phyloP scores from a whole-genome alignment of 2,797 vertebrate genomes.

The Helostoma temminkii region DNA sequence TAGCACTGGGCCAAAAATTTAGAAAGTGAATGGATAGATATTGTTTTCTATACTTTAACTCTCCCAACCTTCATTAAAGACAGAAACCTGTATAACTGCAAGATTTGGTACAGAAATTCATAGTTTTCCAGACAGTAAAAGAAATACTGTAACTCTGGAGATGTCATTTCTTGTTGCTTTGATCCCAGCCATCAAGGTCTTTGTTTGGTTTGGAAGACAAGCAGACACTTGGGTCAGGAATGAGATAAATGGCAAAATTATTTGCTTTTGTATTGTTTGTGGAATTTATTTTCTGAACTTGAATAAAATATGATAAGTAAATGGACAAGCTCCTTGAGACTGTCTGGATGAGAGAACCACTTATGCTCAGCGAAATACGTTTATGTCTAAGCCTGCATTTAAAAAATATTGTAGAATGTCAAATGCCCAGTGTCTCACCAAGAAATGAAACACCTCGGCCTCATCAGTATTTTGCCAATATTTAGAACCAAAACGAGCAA shows the following conservation, averaged over 20 bases:
- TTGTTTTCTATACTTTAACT: no score
- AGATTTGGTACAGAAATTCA: no score
- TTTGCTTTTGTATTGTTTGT: background rate
- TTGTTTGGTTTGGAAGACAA: background rate
- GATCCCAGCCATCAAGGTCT: background rate
- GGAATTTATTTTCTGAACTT: slow-evolving; percentile 8
- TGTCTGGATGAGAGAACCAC: slow-evolving; percentile 17
- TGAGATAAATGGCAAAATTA: background rate
- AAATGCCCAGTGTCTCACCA: slow-evolving; percentile 21
- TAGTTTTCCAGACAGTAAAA: no score
- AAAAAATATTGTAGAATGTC: slow-evolving; percentile 9
- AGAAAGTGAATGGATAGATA: no score
- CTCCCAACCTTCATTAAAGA: no score
- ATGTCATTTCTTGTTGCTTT: no score
- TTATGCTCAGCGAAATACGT: slow-evolving; percentile 5
- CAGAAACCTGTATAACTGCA: no score
- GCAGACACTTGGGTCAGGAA: background rate
- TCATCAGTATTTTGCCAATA: slow-evolving; percentile 41
- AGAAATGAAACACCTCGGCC: slow-evolving; percentile 27
- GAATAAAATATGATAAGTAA: slow-evolving; percentile 8
- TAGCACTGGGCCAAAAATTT: no score
- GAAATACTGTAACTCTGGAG: no score
- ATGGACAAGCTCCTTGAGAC: slow-evolving; percentile 4
- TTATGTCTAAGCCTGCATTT: slow-evolving; percentile 31
- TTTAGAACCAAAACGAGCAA: slow-evolving; percentile 20